A percentile compares a stretch with the other conserved stretches of the same genome.
These are phyloP conservation scores for Hippocampus kuda DNA, from an alignment of 2,797 vertebrate species.

Conservation along the genomic window DNA sequence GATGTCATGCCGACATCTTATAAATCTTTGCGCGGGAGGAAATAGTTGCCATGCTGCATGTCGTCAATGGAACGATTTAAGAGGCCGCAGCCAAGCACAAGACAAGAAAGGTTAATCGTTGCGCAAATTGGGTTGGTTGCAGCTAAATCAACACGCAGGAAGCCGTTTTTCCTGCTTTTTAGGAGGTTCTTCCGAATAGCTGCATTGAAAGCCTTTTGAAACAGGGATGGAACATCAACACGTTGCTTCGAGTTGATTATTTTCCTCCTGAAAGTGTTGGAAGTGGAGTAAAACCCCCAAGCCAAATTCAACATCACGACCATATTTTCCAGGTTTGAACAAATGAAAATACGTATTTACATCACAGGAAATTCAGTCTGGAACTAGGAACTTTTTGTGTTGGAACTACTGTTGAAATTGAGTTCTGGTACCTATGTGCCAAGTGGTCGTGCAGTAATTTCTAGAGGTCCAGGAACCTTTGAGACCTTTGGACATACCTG, in stretches of 20 bases:
- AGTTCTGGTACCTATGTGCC: too few species aligned
- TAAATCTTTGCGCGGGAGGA: not conserved
- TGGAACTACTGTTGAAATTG: too few species aligned
- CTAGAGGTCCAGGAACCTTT: not conserved
- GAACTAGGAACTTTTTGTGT: too few species aligned
- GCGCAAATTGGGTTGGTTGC: slow-evolving; percentile 19
- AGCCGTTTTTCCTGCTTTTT: not conserved
- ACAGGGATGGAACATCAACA: not conserved
- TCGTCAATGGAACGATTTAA: slow-evolving; percentile 45
- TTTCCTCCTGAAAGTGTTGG: not conserved
- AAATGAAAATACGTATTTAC: too few species aligned
- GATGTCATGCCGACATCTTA: slow-evolving; percentile 43
- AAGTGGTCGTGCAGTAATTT: not conserved
- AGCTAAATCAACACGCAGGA: slow-evolving; percentile 6
- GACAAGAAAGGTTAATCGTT: slow-evolving; percentile 15
- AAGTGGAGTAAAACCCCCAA: not conserved
- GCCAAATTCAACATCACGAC: not conserved
- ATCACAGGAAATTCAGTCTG: too few species aligned
- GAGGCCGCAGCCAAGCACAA: slow-evolving; percentile 23
- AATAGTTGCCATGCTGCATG: slow-evolving; percentile 50
- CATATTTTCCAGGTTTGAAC: too few species aligned
- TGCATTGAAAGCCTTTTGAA: not conserved
- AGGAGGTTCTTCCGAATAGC: too few species aligned
- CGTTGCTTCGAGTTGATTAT: not conserved
- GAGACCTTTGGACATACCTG: not conserved